Conservation (phyloP, 2,113 vertebrate genomes). For the Prolemur simus region DNA sequence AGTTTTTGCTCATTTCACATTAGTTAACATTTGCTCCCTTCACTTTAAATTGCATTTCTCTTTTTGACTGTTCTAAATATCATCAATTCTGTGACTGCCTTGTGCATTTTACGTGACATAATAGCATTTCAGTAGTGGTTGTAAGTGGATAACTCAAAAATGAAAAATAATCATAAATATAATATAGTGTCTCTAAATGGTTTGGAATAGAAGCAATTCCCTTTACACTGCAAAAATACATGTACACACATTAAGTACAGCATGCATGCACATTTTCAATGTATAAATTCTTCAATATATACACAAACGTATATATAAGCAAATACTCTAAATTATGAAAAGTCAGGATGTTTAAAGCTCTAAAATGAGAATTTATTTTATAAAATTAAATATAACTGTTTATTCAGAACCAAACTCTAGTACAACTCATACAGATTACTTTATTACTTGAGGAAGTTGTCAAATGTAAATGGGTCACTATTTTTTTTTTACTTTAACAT, state of each 20-base stretch:
- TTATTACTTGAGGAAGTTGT: slow-evolving; percentile 64
- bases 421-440: slow-evolving; percentile 67
- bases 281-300: slow-evolving; percentile 20
- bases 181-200: slow-evolving; percentile 20
- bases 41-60: not conserved
- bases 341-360: not conserved
- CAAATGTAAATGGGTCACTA: slow-evolving; percentile 88
- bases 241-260: not conserved
- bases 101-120: slow-evolving; percentile 26
- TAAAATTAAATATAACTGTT: slow-evolving; percentile 52
- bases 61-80: slow-evolving; percentile 34
- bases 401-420: slow-evolving; percentile 52
- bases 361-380: slow-evolving; percentile 44
- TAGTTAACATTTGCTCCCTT: not conserved
- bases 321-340: slow-evolving; percentile 35
- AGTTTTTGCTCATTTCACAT: not conserved
- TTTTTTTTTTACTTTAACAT: slow-evolving; percentile 86
- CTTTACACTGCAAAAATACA: not conserved
- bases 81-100: slow-evolving; percentile 22
- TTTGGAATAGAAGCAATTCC: slow-evolving; percentile 28
- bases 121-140: slow-evolving; percentile 8
- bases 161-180: slow-evolving; percentile 59
- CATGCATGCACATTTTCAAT: not conserved
- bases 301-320: not conserved
- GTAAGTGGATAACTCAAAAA: slow-evolving; percentile 51